Evolutionary conservation across 1,140 invertebrate species (phyloP).

Genomic region (Orchesella cincta): DNA sequence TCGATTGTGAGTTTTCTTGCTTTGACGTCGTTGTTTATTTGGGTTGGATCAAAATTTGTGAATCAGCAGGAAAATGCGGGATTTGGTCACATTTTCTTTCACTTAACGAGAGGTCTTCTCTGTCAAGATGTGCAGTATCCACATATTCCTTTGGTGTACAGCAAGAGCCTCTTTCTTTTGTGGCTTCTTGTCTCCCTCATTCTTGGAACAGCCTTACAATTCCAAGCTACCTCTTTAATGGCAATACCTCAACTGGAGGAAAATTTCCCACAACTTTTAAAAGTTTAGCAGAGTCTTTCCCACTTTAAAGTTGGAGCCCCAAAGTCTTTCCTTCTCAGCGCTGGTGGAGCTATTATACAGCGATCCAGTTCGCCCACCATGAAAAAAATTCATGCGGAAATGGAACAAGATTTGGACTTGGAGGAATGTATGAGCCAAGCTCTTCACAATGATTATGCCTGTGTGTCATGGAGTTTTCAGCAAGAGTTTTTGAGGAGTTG

Average conservation of each 20-base stretch:
- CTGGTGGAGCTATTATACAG: too few relatives aligned
- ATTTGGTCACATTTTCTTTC: neutral
- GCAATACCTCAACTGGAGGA: neutral
- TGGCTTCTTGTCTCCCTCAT: neutral
- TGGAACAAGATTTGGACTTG: neutral
- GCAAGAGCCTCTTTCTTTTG: neutral
- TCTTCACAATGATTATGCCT: too few relatives aligned
- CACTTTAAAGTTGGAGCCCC: neutral
- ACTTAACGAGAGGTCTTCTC: neutral
- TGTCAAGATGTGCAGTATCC: neutral
- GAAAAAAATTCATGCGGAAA: neutral
- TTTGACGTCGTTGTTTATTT: neutral
- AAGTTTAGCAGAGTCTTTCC: too few relatives aligned
- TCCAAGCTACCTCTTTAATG: slow-evolving; percentile 11
- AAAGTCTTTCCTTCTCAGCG: neutral
- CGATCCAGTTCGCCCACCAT: neutral
- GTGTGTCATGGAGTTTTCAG: neutral
- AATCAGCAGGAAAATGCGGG: neutral
- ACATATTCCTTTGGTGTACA: neutral
- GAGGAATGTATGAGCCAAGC: neutral
- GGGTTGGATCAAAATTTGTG: neutral
- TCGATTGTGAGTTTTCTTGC: neutral
- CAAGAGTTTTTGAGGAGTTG: neutral
- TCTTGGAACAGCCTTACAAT: slow-evolving; percentile 7
- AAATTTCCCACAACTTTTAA: neutral